phyloP scores from a whole-genome alignment of 2,797 vertebrate genomes.

The Parambassis ranga region DNA sequence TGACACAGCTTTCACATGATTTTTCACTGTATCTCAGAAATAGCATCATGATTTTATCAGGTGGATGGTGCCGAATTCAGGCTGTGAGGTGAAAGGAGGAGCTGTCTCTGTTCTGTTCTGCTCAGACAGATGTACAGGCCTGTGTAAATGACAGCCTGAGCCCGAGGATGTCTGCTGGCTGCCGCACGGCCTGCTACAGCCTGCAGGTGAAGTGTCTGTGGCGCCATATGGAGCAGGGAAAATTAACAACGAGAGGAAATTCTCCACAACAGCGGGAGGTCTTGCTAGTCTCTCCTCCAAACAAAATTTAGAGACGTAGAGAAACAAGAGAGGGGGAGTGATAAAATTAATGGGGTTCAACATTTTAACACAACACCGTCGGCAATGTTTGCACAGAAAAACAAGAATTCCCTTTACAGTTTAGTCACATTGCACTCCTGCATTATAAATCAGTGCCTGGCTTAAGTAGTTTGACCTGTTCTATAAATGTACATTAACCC shows the following conservation, averaged over 20 bases:
- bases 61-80: slow-evolving; percentile 53
- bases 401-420: slow-evolving; percentile 86
- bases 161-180: slow-evolving; percentile 95
- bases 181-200: slow-evolving; percentile 96
- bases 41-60: slow-evolving; percentile 38
- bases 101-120: slow-evolving; percentile 58
- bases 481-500: slow-evolving; percentile 86
- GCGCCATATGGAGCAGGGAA: slow-evolving; percentile 99
- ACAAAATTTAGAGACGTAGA: slow-evolving; percentile 97
- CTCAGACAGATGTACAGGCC: slow-evolving; percentile 94
- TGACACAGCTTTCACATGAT: slow-evolving; percentile 1
- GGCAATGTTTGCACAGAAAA: slow-evolving; percentile 97
- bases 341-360: slow-evolving; percentile 99
- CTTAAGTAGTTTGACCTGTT: slow-evolving; percentile 85
- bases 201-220: slow-evolving; percentile 99
- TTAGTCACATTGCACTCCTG: slow-evolving; percentile 85
- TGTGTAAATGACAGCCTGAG: slow-evolving; percentile 98
- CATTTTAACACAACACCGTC: slow-evolving; percentile 96
- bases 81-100: slow-evolving; percentile 63
- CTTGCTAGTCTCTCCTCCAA: slow-evolving; percentile 84
- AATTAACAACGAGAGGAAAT: slow-evolving; percentile 99
- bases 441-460: slow-evolving; percentile 89
- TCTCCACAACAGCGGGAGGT: slow-evolving; percentile 94
- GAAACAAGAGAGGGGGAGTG: slow-evolving; percentile 90
- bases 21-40: slow-evolving; percentile 25